Conservation (phyloP, 2,113 vertebrate genomes). For the Oreocharis arfaki region DNA sequence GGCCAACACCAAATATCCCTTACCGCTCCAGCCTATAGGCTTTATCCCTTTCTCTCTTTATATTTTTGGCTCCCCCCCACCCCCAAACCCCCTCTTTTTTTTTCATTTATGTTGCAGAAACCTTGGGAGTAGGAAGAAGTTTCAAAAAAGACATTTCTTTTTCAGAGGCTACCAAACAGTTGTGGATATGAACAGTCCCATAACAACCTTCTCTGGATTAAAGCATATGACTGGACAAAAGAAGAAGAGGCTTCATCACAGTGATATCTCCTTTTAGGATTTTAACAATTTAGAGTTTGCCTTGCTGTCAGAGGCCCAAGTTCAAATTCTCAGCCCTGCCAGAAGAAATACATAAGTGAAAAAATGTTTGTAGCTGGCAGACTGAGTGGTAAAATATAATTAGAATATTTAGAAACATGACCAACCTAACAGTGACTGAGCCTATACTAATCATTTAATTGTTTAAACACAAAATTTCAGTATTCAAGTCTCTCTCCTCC, state of each 20-base stretch:
- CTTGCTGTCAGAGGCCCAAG: not conserved
- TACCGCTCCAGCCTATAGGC: not conserved
- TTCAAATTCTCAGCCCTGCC: not conserved
- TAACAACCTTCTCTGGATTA: not conserved
- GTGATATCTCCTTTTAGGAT: not conserved
- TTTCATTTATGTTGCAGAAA: not conserved
- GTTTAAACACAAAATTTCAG: slow-evolving; percentile 5
- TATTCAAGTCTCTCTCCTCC: not conserved
- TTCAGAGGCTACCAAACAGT: not conserved
- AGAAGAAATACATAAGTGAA: not conserved
- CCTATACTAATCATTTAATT: not conserved
- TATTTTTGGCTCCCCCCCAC: not conserved
- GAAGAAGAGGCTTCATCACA: not conserved
- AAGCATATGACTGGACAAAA: not conserved
- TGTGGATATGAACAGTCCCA: not conserved
- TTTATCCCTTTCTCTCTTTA: not conserved
- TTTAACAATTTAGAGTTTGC: not conserved
- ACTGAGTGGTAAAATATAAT: slow-evolving; percentile 1
- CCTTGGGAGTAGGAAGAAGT: not conserved
- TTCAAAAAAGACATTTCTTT: not conserved
- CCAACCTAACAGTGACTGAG: not conserved
- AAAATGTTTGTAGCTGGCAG: not conserved
- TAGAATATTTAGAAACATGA: slow-evolving; percentile 3
- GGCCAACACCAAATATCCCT: not conserved
- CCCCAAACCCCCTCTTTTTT: no score